These are phyloP conservation scores for Andrena chrysosceles DNA, from an alignment of 2,888 invertebrate genomes.

Conservation along the genomic window DNA sequence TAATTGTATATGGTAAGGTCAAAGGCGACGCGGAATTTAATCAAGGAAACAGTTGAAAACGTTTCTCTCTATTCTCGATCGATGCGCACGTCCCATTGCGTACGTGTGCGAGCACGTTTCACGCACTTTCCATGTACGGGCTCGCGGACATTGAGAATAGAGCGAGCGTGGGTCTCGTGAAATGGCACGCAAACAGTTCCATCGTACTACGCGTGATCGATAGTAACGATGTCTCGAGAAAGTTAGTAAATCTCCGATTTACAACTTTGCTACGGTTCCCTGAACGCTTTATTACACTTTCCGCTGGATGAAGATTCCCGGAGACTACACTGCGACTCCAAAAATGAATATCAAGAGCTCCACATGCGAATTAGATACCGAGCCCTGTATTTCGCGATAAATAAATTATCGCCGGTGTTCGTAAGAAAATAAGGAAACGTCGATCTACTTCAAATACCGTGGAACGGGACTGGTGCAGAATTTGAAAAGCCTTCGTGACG, in stretches of 20 bases:
- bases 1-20: slow-evolving; percentile 18
- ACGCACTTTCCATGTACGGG: slow-evolving; percentile 53
- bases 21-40: slow-evolving; percentile 16
- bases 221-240: slow-evolving; percentile 61
- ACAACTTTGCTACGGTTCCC: slow-evolving; percentile 45
- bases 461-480: not conserved
- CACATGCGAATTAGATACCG: no score
- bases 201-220: slow-evolving; percentile 56
- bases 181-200: slow-evolving; percentile 55
- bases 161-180: slow-evolving; percentile 36
- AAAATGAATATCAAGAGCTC: not conserved
- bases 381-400: no score
- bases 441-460: not conserved
- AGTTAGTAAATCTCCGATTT: slow-evolving; percentile 53
- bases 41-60: slow-evolving; percentile 24
- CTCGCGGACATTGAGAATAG: slow-evolving; percentile 35
- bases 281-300: slow-evolving; percentile 19
- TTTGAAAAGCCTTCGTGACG: not conserved
- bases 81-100: slow-evolving; percentile 1
- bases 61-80: slow-evolving; percentile 22
- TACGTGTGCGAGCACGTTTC: slow-evolving; percentile 38
- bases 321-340: not conserved
- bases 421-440: not conserved
- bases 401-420: no score
- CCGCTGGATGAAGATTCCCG: not conserved